These are phyloP conservation scores for Hipposideros armiger DNA, from an alignment of 2,113 vertebrate species.

Conservation along the genomic window DNA sequence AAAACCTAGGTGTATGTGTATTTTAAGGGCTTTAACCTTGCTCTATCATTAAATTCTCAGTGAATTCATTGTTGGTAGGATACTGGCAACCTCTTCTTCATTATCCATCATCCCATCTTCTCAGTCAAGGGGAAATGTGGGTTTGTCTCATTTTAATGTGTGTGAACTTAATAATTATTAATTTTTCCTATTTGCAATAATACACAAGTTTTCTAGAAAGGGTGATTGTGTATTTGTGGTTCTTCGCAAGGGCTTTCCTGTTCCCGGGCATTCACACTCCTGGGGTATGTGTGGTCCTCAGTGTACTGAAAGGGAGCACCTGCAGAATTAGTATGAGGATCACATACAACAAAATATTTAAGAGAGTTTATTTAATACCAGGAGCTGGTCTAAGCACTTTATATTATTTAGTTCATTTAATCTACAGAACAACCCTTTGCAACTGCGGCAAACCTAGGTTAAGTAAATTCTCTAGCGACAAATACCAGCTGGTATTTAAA, in stretches of 20 bases:
- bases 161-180: neutral
- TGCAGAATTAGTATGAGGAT: neutral
- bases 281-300: fast-evolving
- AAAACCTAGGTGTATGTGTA: no score
- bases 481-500: neutral
- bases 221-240: neutral
- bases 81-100: neutral
- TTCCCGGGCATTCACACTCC: fast-evolving
- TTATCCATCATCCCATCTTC: neutral
- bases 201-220: neutral
- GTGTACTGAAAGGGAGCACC: neutral
- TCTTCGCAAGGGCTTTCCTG: neutral
- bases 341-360: neutral
- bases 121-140: neutral
- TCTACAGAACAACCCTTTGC: neutral
- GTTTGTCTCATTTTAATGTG: neutral
- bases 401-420: neutral
- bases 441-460: neutral
- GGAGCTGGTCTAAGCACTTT: neutral
- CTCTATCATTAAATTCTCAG: neutral
- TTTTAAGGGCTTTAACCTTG: neutral
- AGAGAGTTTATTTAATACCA: neutral
- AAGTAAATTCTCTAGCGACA: neutral
- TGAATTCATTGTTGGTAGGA: neutral
- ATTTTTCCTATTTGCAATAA: neutral